These are phyloP conservation scores for Rostratula benghalensis DNA, from an alignment of 2,113 vertebrate species.

Conservation along the genomic window DNA sequence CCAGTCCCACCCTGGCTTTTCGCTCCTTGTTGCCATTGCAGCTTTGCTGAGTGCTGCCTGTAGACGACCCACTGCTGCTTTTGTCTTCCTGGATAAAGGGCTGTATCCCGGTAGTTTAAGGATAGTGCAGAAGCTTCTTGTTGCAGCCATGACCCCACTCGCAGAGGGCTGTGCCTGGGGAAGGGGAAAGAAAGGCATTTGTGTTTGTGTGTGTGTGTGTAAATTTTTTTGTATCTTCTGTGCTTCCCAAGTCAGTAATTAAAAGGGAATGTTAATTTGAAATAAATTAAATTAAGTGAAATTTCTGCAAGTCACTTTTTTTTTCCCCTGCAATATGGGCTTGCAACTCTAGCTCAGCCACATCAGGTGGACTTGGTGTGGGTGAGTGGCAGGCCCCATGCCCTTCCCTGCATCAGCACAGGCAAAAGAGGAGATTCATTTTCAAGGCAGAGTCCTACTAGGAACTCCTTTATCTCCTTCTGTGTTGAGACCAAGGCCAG, in stretches of 20 bases:
- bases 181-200: background rate
- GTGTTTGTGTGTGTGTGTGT: no score
- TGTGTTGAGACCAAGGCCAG: background rate
- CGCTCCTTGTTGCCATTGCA: background rate
- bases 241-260: background rate
- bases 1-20: background rate
- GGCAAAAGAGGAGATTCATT: background rate
- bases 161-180: background rate
- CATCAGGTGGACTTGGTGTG: background rate
- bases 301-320: background rate
- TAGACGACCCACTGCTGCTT: background rate
- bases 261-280: background rate
- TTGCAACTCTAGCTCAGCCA: background rate
- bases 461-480: background rate
- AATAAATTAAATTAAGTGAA: background rate
- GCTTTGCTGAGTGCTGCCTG: background rate
- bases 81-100: background rate
- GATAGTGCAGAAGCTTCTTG: background rate
- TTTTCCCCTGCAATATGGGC: background rate
- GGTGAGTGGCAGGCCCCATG: background rate
- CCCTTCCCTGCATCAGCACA: background rate
- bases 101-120: background rate
- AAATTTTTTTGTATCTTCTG: background rate
- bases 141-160: background rate
- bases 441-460: background rate